These are phyloP conservation scores for Cydia fagiglandana DNA, from an alignment of 1,140 invertebrate genomes.

Conservation along the genomic window DNA sequence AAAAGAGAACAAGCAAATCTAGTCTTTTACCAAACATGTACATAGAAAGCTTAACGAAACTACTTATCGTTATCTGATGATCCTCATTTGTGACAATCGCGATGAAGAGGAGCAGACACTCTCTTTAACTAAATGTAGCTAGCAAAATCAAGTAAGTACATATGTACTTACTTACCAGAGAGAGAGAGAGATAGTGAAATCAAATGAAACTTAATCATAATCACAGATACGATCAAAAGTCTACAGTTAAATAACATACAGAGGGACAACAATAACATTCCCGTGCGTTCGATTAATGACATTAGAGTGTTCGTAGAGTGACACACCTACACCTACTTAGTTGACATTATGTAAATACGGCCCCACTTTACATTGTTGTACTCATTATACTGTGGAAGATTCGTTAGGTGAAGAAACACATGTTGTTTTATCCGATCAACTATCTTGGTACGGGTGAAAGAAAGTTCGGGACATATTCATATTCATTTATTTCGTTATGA, in stretches of 20 bases:
- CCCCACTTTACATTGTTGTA: conserved; percentile 73
- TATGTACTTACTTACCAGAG: too few relatives aligned
- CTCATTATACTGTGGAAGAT: conserved; percentile 75
- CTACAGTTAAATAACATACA: conserved; percentile 64
- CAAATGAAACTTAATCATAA: conserved; percentile 43
- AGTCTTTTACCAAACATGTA: too few relatives aligned
- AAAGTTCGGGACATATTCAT: conserved; percentile 41
- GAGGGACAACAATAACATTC: conserved; percentile 69
- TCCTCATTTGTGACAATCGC: too few relatives aligned
- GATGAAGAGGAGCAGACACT: background rate
- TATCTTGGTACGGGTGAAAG: conserved; percentile 39
- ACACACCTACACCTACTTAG: conserved; percentile 76
- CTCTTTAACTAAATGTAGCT: background rate
- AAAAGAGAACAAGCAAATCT: too few relatives aligned
- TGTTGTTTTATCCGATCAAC: conserved; percentile 72
- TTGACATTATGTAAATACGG: conserved; percentile 78
- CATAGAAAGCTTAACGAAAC: too few relatives aligned
- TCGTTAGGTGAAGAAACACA: conserved; percentile 79
- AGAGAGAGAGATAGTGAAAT: background rate
- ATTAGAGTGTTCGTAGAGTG: conserved; percentile 61
- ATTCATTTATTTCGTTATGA: too few relatives aligned
- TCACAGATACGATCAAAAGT: conserved; percentile 44
- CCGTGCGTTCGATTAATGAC: conserved; percentile 72
- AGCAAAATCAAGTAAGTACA: conserved; percentile 32
- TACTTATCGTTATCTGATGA: too few relatives aligned